Percentiles rank a stretch among this genome's conserved stretches.
Evolutionary conservation across 2,797 vertebrate genomes (phyloP).

Genomic region (Halcyon chelicuti): DNA sequence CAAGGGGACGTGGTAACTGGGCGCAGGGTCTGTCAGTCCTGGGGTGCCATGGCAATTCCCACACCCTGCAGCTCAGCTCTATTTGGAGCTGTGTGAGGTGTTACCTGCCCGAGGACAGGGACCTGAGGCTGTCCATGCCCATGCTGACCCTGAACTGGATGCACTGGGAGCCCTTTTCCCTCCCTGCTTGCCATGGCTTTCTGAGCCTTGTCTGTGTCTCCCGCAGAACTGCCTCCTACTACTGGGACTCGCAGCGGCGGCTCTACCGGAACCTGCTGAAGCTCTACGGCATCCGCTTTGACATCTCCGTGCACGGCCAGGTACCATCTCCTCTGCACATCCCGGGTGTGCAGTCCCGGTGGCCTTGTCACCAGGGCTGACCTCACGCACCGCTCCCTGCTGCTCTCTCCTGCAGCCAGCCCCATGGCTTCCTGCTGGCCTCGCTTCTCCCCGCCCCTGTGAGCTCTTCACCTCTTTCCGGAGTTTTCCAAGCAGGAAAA

Average conservation of each 20-base stretch:
- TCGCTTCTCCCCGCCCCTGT: fast-evolving
- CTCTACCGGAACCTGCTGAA: slow-evolving; percentile 88
- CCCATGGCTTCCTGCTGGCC: fast-evolving
- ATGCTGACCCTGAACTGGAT: too few relatives aligned
- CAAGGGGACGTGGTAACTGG: fast-evolving
- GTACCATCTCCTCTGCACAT: slow-evolving; percentile 60
- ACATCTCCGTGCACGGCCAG: slow-evolving; percentile 90
- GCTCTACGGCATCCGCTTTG: slow-evolving; percentile 91
- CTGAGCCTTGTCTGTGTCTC: neutral
- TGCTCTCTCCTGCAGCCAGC: neutral
- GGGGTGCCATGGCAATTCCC: neutral
- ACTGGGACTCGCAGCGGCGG: slow-evolving; percentile 78
- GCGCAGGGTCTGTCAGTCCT: fast-evolving
- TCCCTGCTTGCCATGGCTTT: neutral
- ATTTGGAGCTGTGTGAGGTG: neutral
- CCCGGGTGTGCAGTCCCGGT: fast-evolving
- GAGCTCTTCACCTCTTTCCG: neutral
- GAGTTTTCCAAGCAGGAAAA: neutral
- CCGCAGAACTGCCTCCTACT: slow-evolving; percentile 88
- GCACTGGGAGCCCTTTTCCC: neutral
- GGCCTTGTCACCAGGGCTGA: neutral
- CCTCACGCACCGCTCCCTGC: fast-evolving
- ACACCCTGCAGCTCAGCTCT: neutral
- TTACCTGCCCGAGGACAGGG: neutral
- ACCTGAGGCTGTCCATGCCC: fast-evolving